These are phyloP conservation scores for Buathra laborator DNA, from an alignment of 2,888 invertebrate genomes.

Conservation along the genomic window DNA sequence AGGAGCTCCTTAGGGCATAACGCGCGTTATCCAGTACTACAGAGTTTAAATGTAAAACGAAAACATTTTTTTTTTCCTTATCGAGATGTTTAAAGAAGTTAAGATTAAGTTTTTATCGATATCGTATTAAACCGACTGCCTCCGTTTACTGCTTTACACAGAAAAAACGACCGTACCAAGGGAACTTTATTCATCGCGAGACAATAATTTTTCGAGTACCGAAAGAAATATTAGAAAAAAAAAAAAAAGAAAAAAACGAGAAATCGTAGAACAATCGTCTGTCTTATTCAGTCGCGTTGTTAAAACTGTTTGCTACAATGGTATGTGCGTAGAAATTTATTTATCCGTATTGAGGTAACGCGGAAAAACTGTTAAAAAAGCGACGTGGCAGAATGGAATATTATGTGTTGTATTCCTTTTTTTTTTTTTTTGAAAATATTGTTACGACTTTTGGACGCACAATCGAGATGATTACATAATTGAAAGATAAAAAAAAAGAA, in stretches of 20 bases:
- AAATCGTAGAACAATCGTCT: conserved; percentile 3
- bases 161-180: conserved; percentile 53
- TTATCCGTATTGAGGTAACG: neutral
- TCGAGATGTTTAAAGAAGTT: conserved; percentile 30
- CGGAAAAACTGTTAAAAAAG: neutral
- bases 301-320: neutral
- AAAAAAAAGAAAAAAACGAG: conserved; percentile 14
- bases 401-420: conserved; percentile 30
- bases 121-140: conserved; percentile 47
- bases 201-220: conserved; percentile 60
- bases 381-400: neutral
- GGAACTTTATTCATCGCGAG: conserved; percentile 51
- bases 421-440: conserved; percentile 54
- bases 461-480: conserved; percentile 68
- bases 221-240: conserved; percentile 21
- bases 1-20: conserved; percentile 4
- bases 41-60: conserved; percentile 36
- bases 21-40: conserved; percentile 47
- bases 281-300: neutral
- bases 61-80: neutral
- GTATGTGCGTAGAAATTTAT: conserved; percentile 3
- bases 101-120: conserved; percentile 29
- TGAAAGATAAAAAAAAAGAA: conserved; percentile 51
- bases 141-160: conserved; percentile 66
- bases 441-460: conserved; percentile 74